Evolutionary conservation across 2,113 vertebrate genomes (phyloP).

Genomic region (Aramus guarauna): DNA sequence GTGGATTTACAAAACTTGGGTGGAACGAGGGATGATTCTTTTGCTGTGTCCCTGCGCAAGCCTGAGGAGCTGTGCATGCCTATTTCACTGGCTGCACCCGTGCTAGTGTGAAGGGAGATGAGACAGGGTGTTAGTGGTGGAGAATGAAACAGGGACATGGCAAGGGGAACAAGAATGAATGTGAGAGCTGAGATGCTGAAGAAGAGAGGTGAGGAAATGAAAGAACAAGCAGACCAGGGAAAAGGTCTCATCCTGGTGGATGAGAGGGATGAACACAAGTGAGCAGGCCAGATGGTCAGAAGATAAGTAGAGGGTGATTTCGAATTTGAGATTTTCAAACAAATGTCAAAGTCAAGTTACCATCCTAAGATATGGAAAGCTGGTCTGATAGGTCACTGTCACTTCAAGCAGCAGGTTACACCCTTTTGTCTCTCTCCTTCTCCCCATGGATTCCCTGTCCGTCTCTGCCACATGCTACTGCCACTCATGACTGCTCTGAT

Average conservation of each 20-base stretch:
- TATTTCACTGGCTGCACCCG: neutral
- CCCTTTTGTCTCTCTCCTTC: neutral
- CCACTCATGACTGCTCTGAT: rapidly evolving
- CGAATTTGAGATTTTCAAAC: neutral
- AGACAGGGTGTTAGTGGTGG: neutral
- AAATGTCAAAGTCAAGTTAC: neutral
- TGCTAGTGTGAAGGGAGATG: rapidly evolving
- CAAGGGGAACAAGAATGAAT: neutral
- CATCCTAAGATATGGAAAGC: neutral
- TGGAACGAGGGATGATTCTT: neutral
- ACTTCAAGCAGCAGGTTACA: neutral
- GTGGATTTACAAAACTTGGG: neutral
- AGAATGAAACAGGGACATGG: rapidly evolving
- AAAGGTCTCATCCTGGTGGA: neutral
- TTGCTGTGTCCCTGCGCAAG: neutral
- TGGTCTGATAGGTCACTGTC: neutral
- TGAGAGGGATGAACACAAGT: neutral
- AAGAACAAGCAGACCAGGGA: neutral
- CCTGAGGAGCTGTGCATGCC: neutral
- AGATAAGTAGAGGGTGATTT: neutral
- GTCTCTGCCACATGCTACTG: neutral
- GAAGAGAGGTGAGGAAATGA: neutral
- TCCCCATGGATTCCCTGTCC: neutral
- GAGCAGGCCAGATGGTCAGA: neutral
- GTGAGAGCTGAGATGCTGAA: neutral